Evolutionary conservation across 2,888 invertebrate species (phyloP), one percentile per base, ranked within the genome.

Genomic region (Clunio marinus): DNA sequence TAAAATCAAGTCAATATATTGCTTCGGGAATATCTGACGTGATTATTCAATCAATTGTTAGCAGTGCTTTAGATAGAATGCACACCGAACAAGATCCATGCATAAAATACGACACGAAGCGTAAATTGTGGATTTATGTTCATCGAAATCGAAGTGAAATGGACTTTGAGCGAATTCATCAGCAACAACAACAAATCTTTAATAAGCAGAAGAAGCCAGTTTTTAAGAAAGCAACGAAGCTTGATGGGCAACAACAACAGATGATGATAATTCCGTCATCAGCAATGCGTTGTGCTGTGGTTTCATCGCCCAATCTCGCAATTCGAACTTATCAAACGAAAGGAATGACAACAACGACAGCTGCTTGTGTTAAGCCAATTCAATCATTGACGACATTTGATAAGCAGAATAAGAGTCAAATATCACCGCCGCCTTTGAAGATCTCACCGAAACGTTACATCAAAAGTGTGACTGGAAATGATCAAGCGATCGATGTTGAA

Each of bases 91-190:
- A 83, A 0, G 96, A 96, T 80, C 96, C 96, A 0, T 92, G 95
- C 73, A 95, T 96, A 1, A 90, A 93, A 73, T 96, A 95, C 75
- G 95, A 96, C 77, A 88, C 91, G 1, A 88, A 91, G 73, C 84
- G 92, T 2, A 95, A 96, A 74, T 86, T 93, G 28, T 97, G 97
- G 97, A 91, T 96, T n/a, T 96, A 96, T 77, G 81, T 96, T 68
- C 96, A 96, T 77, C 83, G 94, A 69, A 85, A 87, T 75, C 78
- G 83, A 58, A 79, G 78, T 0, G 83, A 83, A 73, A 81, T 81
- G 55, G 84, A 84, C 72, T 84, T 84, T 71, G 88, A 88, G 76
- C 81, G 85, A 72, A 82, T 86, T 72, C 88, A 88, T 74, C 86
- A 86, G 70, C 86, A 87, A 73, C 82, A 83, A 69, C 87, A 86